Evolutionary conservation across 1,140 invertebrate species (phyloP), one percentile per base, ranked within the genome.

Genomic region (Daktulosphaira vitifoliae): DNA sequence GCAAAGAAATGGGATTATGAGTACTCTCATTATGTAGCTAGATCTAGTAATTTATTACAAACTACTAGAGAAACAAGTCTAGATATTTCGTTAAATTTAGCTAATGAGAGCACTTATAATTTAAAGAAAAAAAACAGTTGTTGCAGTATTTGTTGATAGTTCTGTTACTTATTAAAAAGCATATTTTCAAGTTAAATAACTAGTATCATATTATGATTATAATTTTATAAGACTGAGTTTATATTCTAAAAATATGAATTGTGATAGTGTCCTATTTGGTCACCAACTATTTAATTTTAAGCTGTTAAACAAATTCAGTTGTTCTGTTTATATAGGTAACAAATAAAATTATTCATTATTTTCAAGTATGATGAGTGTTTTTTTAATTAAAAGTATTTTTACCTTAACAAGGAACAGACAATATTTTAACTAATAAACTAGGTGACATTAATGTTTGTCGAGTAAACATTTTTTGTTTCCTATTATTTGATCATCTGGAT

Each of bases 1-100:
- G 42, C 42, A 29, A 76, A 25, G 68, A 70, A 7, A 71, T 73
- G 52, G 72, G 77, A 26, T 46, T 52, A 54, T 71, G 76, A 49
- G 33, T 70, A 70, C 59, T 39, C 62, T 11, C 48, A 70, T 56
- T 70, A 70, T 39, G 66, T 70, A 46, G 22, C 62, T 1, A 23
- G 26, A 4, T 62, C 42, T 33, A 33, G 29, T 33, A 44, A 56
- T 26, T n/a, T n/a, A n/a, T n/a, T n/a, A n/a, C n/a, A n/a, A n/a
- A n/a, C n/a, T n/a, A n/a, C n/a, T n/a, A n/a, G n/a, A n/a, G n/a
- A n/a, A n/a, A n/a, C n/a, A n/a, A n/a, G n/a, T n/a, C n/a, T n/a
- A n/a, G n/a, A n/a, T n/a, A n/a, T n/a, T n/a, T n/a, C n/a, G n/a
- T n/a, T n/a, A n/a, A n/a, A n/a, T n/a, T 29, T 29, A 46, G 44